Evolutionary conservation across 2,888 invertebrate genomes (phyloP), one percentile per base, ranked within the genome.

Genomic region (Oscheius sp.): DNA sequence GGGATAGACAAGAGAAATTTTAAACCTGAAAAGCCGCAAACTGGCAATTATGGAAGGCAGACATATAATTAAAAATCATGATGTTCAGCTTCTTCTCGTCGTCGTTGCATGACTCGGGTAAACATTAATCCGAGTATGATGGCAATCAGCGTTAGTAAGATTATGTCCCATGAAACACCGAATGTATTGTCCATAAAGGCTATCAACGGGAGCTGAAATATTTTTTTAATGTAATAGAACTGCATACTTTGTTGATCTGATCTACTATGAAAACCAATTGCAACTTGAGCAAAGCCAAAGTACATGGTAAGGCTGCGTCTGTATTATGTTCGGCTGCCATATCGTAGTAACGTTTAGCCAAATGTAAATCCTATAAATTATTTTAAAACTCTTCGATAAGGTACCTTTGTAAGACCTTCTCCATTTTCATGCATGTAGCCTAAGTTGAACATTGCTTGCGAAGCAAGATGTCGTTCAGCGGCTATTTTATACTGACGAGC

Each of bases 341-440:
- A 89, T 98, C 98, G 89, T 97, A 98, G 87, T 93, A 93, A 28
- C 98, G 90, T 89, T 99, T 99, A 28, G 98, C 98, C 69, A 98
- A 89, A 89, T 98, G 94, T 85, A 94, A 91, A 89, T 98, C 91
- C 89, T 89, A 73, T n/a, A 62, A 33, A 22, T 24, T 9, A 50
- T 50, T 50, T 24, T 50, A 50, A 26, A 26, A 22, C 5, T 50
- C 8, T 24, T 12, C 26, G 8, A 8, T 5, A 22, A 24, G 28
- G 9, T 22, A 90, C 90, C 87, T 89, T 89, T 78, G 90, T 89
- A 88, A 98, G 91, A 6, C 98, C 98, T 26, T 96, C 89, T 0
- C 98, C 98, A 78, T 93, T 92, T 88, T 97, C 96, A 88, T 98
- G 96, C 98, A 98, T 98, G 88, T 96, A 99, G 8, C 95, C 98